A percentile compares a stretch with the other conserved stretches of the same genome.
phyloP scores from a whole-genome alignment of 2,797 vertebrate species.

The Lycodopsis pacificus region DNA sequence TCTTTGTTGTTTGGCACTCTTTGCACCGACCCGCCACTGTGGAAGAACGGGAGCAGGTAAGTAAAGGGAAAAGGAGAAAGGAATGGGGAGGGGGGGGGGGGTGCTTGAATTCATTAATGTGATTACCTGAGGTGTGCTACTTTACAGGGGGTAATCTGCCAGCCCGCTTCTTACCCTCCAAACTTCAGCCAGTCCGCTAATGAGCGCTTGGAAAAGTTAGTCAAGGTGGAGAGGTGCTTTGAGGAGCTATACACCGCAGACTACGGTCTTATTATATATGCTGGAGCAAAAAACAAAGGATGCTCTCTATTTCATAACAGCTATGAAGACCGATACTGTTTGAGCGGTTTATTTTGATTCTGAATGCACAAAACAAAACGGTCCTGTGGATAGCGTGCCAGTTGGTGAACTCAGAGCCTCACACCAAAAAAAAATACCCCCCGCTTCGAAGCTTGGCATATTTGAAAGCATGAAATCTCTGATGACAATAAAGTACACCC shows the following conservation, averaged over 20 bases:
- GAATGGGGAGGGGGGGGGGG: slow-evolving; percentile 38
- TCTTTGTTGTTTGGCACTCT: slow-evolving; percentile 80
- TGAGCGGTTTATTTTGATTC: slow-evolving; percentile 15
- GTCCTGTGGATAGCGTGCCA: background rate
- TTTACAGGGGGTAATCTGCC: slow-evolving; percentile 81
- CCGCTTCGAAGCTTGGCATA: background rate
- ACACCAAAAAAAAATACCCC: slow-evolving; percentile 10
- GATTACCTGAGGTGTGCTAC: slow-evolving; percentile 83
- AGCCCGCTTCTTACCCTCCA: slow-evolving; percentile 70
- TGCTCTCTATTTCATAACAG: slow-evolving; percentile 33
- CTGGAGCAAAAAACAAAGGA: slow-evolving; percentile 69
- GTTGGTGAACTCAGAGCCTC: slow-evolving; percentile 6
- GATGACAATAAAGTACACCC: background rate
- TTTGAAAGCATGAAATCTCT: slow-evolving; percentile 17
- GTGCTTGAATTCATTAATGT: slow-evolving; percentile 79
- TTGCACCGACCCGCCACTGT: slow-evolving; percentile 67
- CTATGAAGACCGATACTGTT: slow-evolving; percentile 26
- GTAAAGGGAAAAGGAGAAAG: slow-evolving; percentile 49
- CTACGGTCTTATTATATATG: slow-evolving; percentile 65
- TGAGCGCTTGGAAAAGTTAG: slow-evolving; percentile 79
- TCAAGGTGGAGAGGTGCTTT: slow-evolving; percentile 81
- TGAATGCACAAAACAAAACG: slow-evolving; percentile 29
- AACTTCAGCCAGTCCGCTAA: slow-evolving; percentile 79
- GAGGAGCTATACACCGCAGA: slow-evolving; percentile 66
- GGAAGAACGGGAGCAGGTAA: slow-evolving; percentile 68